Base-by-base conservation (phyloP, 2,888 invertebrate species). In the Standfussiana lucernea region DNA sequence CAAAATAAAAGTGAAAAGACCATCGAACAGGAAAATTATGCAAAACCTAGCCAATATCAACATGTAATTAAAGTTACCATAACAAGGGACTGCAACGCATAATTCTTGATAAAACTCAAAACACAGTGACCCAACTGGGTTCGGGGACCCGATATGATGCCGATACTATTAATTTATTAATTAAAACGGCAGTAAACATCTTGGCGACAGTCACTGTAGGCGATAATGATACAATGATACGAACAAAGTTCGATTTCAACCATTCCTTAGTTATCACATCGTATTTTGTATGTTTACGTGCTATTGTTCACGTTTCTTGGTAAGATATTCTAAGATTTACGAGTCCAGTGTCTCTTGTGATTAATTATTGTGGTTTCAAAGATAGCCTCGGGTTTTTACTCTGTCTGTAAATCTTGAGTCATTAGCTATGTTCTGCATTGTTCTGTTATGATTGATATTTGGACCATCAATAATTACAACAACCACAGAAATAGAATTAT, bases 101-200 rank as follows among this genome's bases (percentile, higher is more conserved):
- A 76, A 87, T 56, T 87, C 84, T 80, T 84, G 91, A 92, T 92
- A 92, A 90, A 82, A 88, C 87, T 91, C 90, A 89, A 90, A 91
- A 92, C 90, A 82, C 85, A 76, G 82, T 86, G 88, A 89, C 90
- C 89, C 75, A 80, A 87, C 75, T 78, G 88, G 81, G 92, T 91
- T 93, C 92, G 90, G 80, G 84, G 92, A 92, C 91, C 93, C 74
- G 83, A 81, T 78, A 86, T 65, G 83, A 91, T 91, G 89, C 91
- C 62, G 80, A 86, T 82, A 80, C 70, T 53, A 83, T 84, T 89
- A 85, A 89, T 90, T 80, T 76, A 89, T 88, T 86, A 85, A 89
- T 89, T 88, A 83, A 86, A 86, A 80, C 80, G 77, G 81, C 81
- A 85, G 88, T 89, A 86, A 88, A 90, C 88, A 87, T 89, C 88